Evolutionary conservation across 2,797 vertebrate species (phyloP).

Genomic region (Pelobates cultripes): DNA sequence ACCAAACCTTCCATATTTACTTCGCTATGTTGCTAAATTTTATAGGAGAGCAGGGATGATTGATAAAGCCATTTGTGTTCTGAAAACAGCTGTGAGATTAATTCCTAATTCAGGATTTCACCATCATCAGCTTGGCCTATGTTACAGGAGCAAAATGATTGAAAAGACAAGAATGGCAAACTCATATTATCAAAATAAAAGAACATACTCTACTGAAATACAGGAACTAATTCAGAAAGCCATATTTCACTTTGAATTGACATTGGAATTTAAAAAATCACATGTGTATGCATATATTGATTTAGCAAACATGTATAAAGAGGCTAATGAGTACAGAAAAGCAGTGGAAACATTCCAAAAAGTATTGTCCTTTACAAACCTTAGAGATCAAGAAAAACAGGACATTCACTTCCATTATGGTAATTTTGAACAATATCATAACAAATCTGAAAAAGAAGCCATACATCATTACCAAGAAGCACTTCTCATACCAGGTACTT

Average conservation of each 20-base stretch:
- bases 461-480: background rate
- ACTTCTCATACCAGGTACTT: background rate
- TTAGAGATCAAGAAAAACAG: constrained; percentile 58
- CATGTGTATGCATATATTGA: constrained; percentile 64
- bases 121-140: constrained; percentile 66
- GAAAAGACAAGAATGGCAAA: constrained; percentile 22
- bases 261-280: constrained; percentile 36
- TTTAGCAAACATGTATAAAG: background rate
- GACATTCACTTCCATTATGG: constrained; percentile 59
- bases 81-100: too few relatives aligned
- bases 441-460: constrained; percentile 65
- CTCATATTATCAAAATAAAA: constrained; percentile 20
- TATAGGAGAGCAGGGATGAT: too few relatives aligned
- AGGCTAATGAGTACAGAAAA: constrained; percentile 48
- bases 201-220: constrained; percentile 32
- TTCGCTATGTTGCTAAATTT: too few relatives aligned
- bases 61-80: too few relatives aligned
- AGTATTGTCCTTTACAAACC: constrained; percentile 55
- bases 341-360: constrained; percentile 70
- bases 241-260: constrained; percentile 47
- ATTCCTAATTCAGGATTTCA: too few relatives aligned
- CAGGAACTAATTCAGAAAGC: constrained; percentile 39
- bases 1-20: too few relatives aligned
- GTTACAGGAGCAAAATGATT: constrained; percentile 59
- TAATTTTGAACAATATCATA: constrained; percentile 60